Evolutionary conservation across 1,140 invertebrate species (phyloP), one percentile per base, ranked within the genome.

Genomic region (Dendrolimus kikuchii): DNA sequence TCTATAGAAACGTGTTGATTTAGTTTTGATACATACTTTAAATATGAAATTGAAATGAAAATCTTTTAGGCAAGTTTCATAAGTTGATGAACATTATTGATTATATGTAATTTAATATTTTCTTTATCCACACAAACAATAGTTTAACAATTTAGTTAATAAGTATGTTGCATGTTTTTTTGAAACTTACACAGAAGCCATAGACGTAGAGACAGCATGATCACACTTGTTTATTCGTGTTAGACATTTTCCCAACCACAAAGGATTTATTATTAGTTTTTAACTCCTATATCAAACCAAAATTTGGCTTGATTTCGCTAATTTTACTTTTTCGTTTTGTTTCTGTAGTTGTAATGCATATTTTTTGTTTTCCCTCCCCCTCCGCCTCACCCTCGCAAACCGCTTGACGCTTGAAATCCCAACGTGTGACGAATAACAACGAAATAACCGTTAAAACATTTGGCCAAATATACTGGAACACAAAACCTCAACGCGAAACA

Each of bases 191-290:
- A 51, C 50, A 44, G 59, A 69, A 86, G 83, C 83, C 83, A 86
- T 86, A 86, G 83, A 83, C 43, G 77, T 81, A 80, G 72, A 52
- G 59, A 55, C 40, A 71, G 81, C 80, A 84, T 83, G 81, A 62
- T 64, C 48, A 57, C 47, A 40, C 46, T 68, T 66, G 8, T 69
- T 76, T 63, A 62, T 64, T 47, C 67, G 63, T 82, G 81, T 86
- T 84, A 86, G 81, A 86, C 83, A 86, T 86, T 86, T 86, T 86
- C 80, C 83, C 83, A 86, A 82, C 83, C 83, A 86, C 81, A 64
- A 65, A n/a, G 53, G 50, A 66, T 64, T 64, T 66, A 51, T 59
- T 62, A 55, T 60, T 66, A 51, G 64, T 60, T 70, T 64, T 67
- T 66, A 45, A 9, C 47, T 51, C 10, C 61, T 53, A 59, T 55